These are phyloP conservation scores for Anguilla marmorata DNA, from an alignment of 2,797 vertebrate species.

Conservation along the genomic window DNA sequence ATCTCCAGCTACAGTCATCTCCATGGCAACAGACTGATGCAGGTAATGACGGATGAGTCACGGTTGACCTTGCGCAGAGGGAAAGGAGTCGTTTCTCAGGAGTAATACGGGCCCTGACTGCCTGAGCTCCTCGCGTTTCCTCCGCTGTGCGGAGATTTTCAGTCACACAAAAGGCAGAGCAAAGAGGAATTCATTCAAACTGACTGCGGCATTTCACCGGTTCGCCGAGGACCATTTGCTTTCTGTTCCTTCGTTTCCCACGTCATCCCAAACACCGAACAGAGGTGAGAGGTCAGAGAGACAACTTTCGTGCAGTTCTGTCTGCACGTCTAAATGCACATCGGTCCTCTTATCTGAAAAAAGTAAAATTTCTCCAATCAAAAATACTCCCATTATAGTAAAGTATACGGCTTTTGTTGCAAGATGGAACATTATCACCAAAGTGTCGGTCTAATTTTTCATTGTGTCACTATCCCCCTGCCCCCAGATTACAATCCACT, in stretches of 20 bases:
- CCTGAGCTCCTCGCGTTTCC: not conserved
- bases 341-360: not conserved
- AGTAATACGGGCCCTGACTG: not conserved
- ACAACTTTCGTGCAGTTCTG: not conserved
- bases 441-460: not conserved
- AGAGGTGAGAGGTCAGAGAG: conserved; percentile 2
- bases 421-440: not conserved
- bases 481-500: not conserved
- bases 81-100: not conserved
- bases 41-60: conserved; percentile 17
- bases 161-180: not conserved
- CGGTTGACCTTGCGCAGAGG: conserved; percentile 14
- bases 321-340: not conserved
- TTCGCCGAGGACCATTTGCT: not conserved
- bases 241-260: not conserved
- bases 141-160: not conserved
- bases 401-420: not conserved
- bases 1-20: conserved; percentile 5
- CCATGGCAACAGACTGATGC: conserved; percentile 22
- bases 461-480: not conserved
- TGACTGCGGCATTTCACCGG: not conserved
- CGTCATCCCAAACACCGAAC: not conserved
- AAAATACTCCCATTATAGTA: not conserved
- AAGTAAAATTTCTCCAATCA: not conserved
- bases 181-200: not conserved